Conservation (phyloP, 2,113 vertebrate species). For the Megaceryle maxima region DNA sequence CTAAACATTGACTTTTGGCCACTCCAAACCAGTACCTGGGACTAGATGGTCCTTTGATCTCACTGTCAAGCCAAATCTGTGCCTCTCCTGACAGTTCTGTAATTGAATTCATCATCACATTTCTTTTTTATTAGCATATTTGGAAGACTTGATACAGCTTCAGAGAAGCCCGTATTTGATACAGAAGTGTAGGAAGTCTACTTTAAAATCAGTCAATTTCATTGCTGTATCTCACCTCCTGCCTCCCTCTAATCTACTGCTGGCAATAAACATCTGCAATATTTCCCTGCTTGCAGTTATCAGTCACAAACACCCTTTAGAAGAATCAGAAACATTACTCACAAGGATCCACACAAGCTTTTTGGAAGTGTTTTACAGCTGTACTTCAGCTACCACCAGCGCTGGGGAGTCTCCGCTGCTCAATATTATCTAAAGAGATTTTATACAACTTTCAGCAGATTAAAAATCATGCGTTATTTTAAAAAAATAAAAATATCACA, state of each 20-base stretch:
- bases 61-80: neutral
- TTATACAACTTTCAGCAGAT: neutral
- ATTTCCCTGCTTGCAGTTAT: neutral
- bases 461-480: neutral
- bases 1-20: neutral
- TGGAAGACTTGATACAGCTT: neutral
- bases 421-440: neutral
- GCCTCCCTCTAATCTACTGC: neutral
- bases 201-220: neutral
- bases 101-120: neutral
- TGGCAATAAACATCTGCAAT: neutral
- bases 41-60: neutral
- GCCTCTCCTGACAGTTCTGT: neutral
- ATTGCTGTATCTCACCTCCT: neutral
- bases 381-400: neutral
- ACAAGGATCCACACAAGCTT: neutral
- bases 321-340: slow-evolving; percentile 39
- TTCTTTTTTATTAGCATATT: neutral
- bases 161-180: neutral
- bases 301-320: neutral
- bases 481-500: neutral
- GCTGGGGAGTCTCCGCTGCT: neutral
- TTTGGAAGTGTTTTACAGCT: neutral
- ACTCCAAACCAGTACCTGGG: accelerated
- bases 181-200: neutral